A percentile compares a stretch with the other conserved stretches of the same genome.
Evolutionary conservation across 2,888 invertebrate genomes (phyloP).

Genomic region (Ophraella communa): DNA sequence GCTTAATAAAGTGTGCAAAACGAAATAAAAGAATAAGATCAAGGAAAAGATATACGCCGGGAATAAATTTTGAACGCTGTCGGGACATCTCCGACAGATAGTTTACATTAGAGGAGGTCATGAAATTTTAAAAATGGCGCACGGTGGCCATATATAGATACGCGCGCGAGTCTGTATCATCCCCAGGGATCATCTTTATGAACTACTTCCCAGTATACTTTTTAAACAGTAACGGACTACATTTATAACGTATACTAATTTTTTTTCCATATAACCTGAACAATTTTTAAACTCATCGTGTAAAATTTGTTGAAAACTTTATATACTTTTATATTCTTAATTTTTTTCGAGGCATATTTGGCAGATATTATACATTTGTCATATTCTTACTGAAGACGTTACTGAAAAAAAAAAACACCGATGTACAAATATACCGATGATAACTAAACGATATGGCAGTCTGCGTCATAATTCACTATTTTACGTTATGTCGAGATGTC

Average conservation of each 20-base stretch:
- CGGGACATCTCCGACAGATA: conserved; percentile 46
- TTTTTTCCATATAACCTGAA: no score
- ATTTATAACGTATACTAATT: no score
- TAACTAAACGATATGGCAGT: no score
- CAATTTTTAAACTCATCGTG: no score
- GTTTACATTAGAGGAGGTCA: conserved; percentile 47
- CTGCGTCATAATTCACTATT: conserved; percentile 25
- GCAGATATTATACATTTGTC: no score
- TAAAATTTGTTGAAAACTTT: no score
- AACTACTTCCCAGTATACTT: conserved; percentile 28
- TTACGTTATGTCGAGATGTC: conserved; percentile 14
- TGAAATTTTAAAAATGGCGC: conserved; percentile 48
- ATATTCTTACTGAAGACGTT: no score
- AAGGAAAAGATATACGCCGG: conserved; percentile 10
- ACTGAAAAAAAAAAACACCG: no score
- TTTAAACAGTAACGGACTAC: not conserved
- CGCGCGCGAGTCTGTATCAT: conserved; percentile 17
- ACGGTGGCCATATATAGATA: conserved; percentile 40
- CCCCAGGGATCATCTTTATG: conserved; percentile 37
- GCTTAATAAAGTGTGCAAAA: not conserved
- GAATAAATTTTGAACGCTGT: conserved; percentile 46
- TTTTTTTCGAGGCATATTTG: no score
- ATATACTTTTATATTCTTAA: no score
- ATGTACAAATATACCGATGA: no score
- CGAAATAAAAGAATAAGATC: conserved; percentile 6